Base-by-base conservation (phyloP, 1,140 invertebrate genomes). In the Diachasma alloeum region DNA sequence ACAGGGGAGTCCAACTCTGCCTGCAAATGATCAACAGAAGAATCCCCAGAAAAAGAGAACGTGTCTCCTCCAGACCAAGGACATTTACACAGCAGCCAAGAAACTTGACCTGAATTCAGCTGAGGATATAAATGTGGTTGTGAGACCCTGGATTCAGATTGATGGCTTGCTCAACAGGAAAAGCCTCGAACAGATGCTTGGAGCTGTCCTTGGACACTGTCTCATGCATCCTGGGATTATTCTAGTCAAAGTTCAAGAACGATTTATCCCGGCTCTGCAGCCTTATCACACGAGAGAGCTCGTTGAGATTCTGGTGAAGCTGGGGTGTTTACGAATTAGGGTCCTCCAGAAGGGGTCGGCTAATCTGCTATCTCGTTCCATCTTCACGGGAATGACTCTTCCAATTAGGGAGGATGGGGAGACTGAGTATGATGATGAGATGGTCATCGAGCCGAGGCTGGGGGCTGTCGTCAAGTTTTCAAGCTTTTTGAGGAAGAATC, bases 81-180 rank as follows among this genome's bases (percentile, higher is more conserved):
- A 89, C 68, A 80, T 86, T 78, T 82, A 83, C 73, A 86, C 78
- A 77, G 79, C 85, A 5, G 84, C 80, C 0, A 87, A 87, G 74
- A 83, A 85, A 81, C 79, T 89, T 53, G 86, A 88, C 74, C 82
- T 85, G 36, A 84, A 84, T 13, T 83, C 81, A 13, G 81, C 85
- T 6, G 85, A 90, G 81, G 84, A 89, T 72, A 84, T 91, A 26
- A 87, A 85, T 77, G 87, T 91, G 0, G 83, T 87, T 19, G 85
- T 91, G 71, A 88, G 92, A 77, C 94, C 94, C 0, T 96, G 95
- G 95, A 92, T 94, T 71, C 91, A 93, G 76, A 90, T 96, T 5
- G 93, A 96, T 85, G 95, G 95, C 0, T 90, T 91, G 0, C 82
- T 96, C 0, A 96, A 96, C 86, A 89, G 92, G 26, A 87, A 92